phyloP scores from a whole-genome alignment of 2,797 vertebrate genomes.

The Psittacula derbiana region DNA sequence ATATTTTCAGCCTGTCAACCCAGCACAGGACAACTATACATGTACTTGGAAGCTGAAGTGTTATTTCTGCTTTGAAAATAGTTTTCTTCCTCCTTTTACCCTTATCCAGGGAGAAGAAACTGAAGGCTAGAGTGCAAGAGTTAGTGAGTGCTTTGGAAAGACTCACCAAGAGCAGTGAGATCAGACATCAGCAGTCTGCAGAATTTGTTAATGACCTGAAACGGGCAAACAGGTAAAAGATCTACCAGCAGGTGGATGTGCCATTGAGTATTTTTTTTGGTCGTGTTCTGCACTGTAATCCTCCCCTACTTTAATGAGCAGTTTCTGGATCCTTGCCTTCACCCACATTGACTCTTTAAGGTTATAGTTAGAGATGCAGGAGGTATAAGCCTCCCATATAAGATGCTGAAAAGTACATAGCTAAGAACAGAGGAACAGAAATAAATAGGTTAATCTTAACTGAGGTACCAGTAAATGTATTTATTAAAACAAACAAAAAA shows the following conservation, averaged over 20 bases:
- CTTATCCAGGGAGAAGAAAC: conserved; percentile 83
- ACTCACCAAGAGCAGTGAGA: conserved; percentile 88
- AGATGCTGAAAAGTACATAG: neutral
- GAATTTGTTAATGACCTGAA: conserved; percentile 89
- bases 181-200: conserved; percentile 86
- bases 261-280: neutral
- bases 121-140: conserved; percentile 86
- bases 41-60: neutral
- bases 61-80: neutral
- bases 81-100: neutral
- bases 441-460: neutral
- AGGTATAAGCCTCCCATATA: neutral
- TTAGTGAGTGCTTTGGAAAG: conserved; percentile 85
- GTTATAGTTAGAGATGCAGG: neutral
- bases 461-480: neutral
- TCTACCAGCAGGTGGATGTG: neutral
- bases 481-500: neutral
- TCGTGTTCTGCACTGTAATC: neutral
- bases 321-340: neutral
- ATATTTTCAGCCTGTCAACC: neutral
- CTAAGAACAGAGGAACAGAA: neutral
- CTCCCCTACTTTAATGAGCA: neutral
- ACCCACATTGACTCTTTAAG: neutral
- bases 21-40: neutral
- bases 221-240: conserved; percentile 83